A percentile compares a stretch with the other conserved stretches of the same genome.
phyloP scores from a whole-genome alignment of 2,888 invertebrate species.

The Bedellia somnulentella region DNA sequence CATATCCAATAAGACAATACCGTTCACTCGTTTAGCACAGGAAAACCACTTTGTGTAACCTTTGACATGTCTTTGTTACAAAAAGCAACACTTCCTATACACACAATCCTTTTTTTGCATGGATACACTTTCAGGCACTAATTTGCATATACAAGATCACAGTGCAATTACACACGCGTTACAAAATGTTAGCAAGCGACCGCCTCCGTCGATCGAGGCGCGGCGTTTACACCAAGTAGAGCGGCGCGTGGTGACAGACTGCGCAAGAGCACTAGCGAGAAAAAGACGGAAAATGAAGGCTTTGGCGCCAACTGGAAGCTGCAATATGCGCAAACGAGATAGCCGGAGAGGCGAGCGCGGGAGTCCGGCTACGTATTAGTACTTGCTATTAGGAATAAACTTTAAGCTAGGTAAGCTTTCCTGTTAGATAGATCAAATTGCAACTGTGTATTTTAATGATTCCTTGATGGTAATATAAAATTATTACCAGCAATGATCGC shows the following conservation, averaged over 20 bases:
- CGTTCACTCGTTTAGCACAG: constrained; percentile 38
- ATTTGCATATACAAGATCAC: constrained; percentile 1
- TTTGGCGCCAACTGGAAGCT: constrained; percentile 25
- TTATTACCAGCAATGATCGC: constrained; percentile 12
- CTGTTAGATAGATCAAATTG: too few relatives aligned
- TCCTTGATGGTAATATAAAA: too few relatives aligned
- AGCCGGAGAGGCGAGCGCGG: constrained; percentile 33
- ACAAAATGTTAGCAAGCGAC: constrained; percentile 4
- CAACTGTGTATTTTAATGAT: too few relatives aligned
- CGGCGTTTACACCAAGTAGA: constrained; percentile 28
- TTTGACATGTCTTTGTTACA: constrained; percentile 30
- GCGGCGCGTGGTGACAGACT: constrained; percentile 31
- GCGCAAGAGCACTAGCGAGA: constrained; percentile 30
- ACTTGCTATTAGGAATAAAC: constrained; percentile 31
- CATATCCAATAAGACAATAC: constrained; percentile 30
- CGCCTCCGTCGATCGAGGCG: constrained; percentile 32
- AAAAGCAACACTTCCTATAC: constrained; percentile 7
- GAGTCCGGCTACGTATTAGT: constrained; percentile 48
- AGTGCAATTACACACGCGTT: constrained; percentile 5
- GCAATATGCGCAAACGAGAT: constrained; percentile 29
- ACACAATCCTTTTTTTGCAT: too few relatives aligned
- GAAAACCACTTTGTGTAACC: constrained; percentile 25
- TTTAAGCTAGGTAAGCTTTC: constrained; percentile 25
- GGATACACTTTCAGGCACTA: too few relatives aligned
- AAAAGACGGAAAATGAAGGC: constrained; percentile 37